Conservation (phyloP, 2,113 vertebrate species). For the Tupaia chinensis region DNA sequence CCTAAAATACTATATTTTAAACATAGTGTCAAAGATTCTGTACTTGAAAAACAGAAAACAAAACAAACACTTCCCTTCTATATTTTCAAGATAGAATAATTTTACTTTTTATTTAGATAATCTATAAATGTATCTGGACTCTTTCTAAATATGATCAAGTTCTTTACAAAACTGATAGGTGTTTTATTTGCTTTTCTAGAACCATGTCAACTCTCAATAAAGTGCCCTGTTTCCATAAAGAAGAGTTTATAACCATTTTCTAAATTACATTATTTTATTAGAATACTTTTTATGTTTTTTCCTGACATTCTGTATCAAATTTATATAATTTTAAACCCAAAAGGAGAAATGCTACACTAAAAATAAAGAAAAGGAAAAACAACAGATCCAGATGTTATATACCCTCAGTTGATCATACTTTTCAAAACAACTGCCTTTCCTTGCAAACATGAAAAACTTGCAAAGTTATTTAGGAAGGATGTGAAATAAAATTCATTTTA, state of each 20-base stretch:
- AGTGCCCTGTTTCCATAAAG: not conserved
- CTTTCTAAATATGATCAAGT: slow-evolving; percentile 38
- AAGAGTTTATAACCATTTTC: slow-evolving; percentile 8
- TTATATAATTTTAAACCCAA: slow-evolving; percentile 23
- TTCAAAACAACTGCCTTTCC: slow-evolving; percentile 20
- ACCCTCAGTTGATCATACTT: slow-evolving; percentile 19
- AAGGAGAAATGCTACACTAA: slow-evolving; percentile 1
- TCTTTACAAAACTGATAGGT: slow-evolving; percentile 22
- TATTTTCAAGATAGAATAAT: slow-evolving; percentile 39
- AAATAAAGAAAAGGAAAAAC: not conserved
- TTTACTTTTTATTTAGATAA: slow-evolving; percentile 3
- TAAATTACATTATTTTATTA: not conserved
- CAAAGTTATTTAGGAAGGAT: not conserved
- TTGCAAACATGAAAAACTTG: slow-evolving; percentile 5
- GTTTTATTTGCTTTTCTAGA: slow-evolving; percentile 7
- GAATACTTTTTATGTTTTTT: not conserved
- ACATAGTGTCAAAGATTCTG: not conserved
- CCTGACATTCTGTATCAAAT: slow-evolving; percentile 1
- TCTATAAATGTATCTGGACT: not conserved
- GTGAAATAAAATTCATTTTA: slow-evolving; percentile 53
- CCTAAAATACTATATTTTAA: slow-evolving; percentile 26
- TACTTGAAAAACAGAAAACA: not conserved
- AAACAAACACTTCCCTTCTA: not conserved
- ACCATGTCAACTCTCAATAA: slow-evolving; percentile 9
- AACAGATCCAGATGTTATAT: not conserved